Base-by-base conservation (phyloP, 1,140 invertebrate genomes). In the Cotesia vestalis region DNA sequence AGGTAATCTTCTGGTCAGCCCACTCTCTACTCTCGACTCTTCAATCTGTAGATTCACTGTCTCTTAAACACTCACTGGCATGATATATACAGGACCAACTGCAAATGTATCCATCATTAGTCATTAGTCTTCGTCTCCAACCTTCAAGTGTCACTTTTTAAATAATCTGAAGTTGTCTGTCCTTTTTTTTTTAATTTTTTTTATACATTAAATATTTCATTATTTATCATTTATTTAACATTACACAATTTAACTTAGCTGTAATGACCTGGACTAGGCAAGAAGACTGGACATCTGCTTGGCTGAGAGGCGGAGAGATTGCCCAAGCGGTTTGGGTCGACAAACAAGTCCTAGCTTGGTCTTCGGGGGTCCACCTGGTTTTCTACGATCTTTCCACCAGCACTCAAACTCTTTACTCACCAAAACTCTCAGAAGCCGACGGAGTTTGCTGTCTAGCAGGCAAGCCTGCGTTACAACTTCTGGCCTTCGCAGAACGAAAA, bases 401-500 rank as follows among this genome's bases (percentile, higher is more conserved):
- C 8, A 78, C 11, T 20, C 61, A 83, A 27, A 76, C 61, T 0
- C 12, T 85, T 2, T 74, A 72, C 12, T 78, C 73, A 64, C 84
- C 27, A 2, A 27, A 27, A 2, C 27, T 81, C n/a, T 76, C 72
- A 12, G 38, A 71, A 2, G 66, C 79, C 0, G 82, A 83, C 4
- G 85, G 86, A 5, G 81, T 75, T 0, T 79, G 55, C 9, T 83
- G 81, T 20, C 63, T 88, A 0, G 79, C 83, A 0, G 77, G 80
- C 8, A 82, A 87, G 53, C 67, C 70, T 2, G 74, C 9, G 4
- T 63, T 76, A 4, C 75, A 61, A 4, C 3, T 72, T 1, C 80
- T 86, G 59, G 85, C 85, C 0, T 87, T 81, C 59, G 73, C 83
- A 2, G 86, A 88, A 64, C 83, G 76, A 63, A 66, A 40, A 9